Evolutionary conservation across 2,797 vertebrate genomes (phyloP), one percentile per base, ranked within the genome.

Genomic region (Gastrophryne carolinensis): DNA sequence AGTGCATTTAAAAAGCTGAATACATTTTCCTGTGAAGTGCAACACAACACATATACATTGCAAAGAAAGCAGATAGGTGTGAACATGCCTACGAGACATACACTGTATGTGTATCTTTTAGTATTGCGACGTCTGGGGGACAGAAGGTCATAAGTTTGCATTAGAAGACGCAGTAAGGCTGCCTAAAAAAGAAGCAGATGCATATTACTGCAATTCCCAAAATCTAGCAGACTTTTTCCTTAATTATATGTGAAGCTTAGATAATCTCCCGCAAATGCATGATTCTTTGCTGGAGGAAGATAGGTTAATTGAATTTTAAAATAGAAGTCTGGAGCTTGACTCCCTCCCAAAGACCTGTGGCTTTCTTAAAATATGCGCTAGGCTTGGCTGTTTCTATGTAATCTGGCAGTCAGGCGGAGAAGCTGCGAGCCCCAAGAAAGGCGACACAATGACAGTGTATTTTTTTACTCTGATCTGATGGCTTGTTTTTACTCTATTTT

Each of bases 301-400:
- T 32, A 54, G 65, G 73, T 75, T 75, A 74, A 74, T 30, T 39
- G 56, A 60, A 61, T 44, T 60, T 26, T 49, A 56, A 67, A 75
- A 57, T 63, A 67, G 54, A 68, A 75, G 73, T 75, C 73, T 75
- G 41, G 41, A 61, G 41, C 24, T 44, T 68, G 52, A 75, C 65
- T 68, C 56, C 64, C 29, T 67, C 44, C 32, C 73, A 63, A 56
- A 77, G 74, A 71, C 49, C 44, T 75, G 74, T 34, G 66, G 74
- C 67, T 77, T 77, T 62, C 37, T 41, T 53, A 50, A 77, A 77
- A 35, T 70, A 77, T 77, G 74, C 49, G 54, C 67, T 39, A 57
- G 53, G 56, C 29, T n/a, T 52, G 47, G 57, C 74, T 63, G 44
- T 53, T 70, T 39, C 57, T 76, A 65, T 53, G 30, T 47, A 30